Percentiles rank a stretch among this genome's conserved stretches.
Conservation (phyloP, 2,113 vertebrate species). For the Uropsilus gracilis region DNA sequence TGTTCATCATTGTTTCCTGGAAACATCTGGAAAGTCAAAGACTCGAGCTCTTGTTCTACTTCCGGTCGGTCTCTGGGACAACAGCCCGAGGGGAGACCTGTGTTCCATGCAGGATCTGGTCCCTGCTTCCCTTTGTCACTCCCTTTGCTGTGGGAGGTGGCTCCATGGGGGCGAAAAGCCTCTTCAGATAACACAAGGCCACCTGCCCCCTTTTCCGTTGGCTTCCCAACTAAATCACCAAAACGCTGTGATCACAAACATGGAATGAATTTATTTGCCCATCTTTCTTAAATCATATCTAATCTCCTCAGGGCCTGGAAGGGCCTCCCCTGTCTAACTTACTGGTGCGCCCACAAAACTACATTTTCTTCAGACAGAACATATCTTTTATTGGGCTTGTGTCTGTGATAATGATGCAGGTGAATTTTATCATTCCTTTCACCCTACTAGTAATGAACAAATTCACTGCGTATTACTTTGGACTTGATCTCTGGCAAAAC, state of each 20-base stretch:
- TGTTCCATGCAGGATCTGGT: rapidly evolving
- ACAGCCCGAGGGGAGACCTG: neutral
- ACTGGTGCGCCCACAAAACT: constrained; percentile 58
- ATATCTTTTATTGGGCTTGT: constrained; percentile 84
- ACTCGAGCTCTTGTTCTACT: neutral
- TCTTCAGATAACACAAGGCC: neutral
- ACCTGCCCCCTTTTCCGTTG: neutral
- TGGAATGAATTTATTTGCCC: constrained; percentile 36
- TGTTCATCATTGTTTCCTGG: neutral
- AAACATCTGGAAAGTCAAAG: neutral
- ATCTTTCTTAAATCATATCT: constrained; percentile 69
- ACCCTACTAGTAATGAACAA: constrained; percentile 98
- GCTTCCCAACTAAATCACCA: neutral
- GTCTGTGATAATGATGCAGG: constrained; percentile 88
- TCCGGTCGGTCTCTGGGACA: neutral
- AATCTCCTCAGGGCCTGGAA: constrained; percentile 53
- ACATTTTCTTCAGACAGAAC: constrained; percentile 83
- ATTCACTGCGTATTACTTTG: constrained; percentile 99
- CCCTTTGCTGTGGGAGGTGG: neutral
- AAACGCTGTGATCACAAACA: constrained; percentile 4
- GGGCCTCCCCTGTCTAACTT: constrained; percentile 64
- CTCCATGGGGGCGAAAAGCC: neutral
- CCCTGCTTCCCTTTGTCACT: neutral
- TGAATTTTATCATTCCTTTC: constrained; percentile 93
- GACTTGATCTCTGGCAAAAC: constrained; percentile 99